Evolutionary conservation across 1,140 invertebrate genomes (phyloP), one percentile per base, ranked within the genome.

Genomic region (Drosophila funebris): DNA sequence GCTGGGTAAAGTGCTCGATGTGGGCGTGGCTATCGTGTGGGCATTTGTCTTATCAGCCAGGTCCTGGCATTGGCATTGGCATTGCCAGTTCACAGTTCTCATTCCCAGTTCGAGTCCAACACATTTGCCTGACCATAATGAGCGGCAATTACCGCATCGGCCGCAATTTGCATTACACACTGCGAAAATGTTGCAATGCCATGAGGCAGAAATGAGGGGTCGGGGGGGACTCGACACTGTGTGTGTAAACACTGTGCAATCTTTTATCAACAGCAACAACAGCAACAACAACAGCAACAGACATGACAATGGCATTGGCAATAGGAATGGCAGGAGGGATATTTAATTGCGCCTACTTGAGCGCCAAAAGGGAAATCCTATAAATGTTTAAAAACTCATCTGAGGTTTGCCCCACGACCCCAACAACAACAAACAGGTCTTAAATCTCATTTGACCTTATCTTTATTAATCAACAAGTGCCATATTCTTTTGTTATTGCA

Each of bases 81-180:
- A 73, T 60, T 76, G 50, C 39, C 41, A 46, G 16, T 18, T n/a
- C 36, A 13, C 48, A 50, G 5, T 50, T 50, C 14, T 27, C 27
- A n/a, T 31, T 58, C 20, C 16, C 31, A 33, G 31, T 33, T 9
- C 31, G 33, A 16, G 52, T 44, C 18, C 60, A 43, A 52, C 61
- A 76, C 76, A 78, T 88, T 87, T 88, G 82, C 82, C 82, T 88
- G 82, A 88, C 82, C 82, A 87, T 87, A 87, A 87, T 87, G 82
- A 87, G 82, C 82, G 82, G 82, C 82, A 87, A 87, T 87, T 87
- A 87, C 82, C 82, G 82, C 82, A 87, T 76, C 56, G 83, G 82
- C 83, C 82, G 83, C 83, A 87, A 87, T 87, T 87, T 87, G 82
- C 75, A 87, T 87, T 87, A 84, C 77, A 77, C 70, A 87, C 58